Percentiles rank a stretch among this genome's conserved stretches.
phyloP scores from a whole-genome alignment of 2,888 invertebrate genomes.

The Sinohyriopsis cumingii region DNA sequence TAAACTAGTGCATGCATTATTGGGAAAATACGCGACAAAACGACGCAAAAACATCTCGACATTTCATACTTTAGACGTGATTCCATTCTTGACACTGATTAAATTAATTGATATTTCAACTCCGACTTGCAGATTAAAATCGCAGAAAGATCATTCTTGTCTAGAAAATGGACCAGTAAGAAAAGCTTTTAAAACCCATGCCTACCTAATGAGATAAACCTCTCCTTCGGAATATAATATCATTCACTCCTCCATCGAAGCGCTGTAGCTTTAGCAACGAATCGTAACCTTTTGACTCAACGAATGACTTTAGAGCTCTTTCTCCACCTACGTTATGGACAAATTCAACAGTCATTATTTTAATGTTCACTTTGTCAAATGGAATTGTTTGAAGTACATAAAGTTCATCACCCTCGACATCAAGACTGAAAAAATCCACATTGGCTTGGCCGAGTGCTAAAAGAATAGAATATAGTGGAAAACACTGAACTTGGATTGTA shows the following conservation, averaged over 20 bases:
- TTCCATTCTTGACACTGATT: too few relatives aligned
- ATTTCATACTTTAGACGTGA: too few relatives aligned
- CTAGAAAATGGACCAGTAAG: background rate
- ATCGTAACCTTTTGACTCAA: slow-evolving; percentile 37
- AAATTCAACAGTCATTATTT: slow-evolving; percentile 63
- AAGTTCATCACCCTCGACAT: slow-evolving; percentile 75
- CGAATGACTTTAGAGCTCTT: slow-evolving; percentile 20
- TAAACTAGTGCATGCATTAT: too few relatives aligned
- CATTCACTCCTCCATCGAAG: slow-evolving; percentile 41
- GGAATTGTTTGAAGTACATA: slow-evolving; percentile 78
- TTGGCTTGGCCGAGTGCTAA: slow-evolving; percentile 82
- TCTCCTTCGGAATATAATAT: slow-evolving; percentile 43
- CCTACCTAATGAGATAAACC: slow-evolving; percentile 21
- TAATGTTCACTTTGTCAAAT: slow-evolving; percentile 74
- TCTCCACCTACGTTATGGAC: slow-evolving; percentile 33
- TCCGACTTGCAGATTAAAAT: too few relatives aligned
- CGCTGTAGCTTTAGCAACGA: slow-evolving; percentile 34
- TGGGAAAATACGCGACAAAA: too few relatives aligned
- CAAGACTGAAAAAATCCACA: slow-evolving; percentile 82
- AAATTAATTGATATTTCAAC: too few relatives aligned
- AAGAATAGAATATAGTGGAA: slow-evolving; percentile 86
- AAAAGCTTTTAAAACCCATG: background rate
- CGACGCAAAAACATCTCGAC: too few relatives aligned
- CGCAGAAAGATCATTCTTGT: too few relatives aligned
- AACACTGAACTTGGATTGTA: slow-evolving; percentile 80